Base-by-base conservation (phyloP, 2,113 vertebrate species). In the Gasterosteus nipponicus region DNA sequence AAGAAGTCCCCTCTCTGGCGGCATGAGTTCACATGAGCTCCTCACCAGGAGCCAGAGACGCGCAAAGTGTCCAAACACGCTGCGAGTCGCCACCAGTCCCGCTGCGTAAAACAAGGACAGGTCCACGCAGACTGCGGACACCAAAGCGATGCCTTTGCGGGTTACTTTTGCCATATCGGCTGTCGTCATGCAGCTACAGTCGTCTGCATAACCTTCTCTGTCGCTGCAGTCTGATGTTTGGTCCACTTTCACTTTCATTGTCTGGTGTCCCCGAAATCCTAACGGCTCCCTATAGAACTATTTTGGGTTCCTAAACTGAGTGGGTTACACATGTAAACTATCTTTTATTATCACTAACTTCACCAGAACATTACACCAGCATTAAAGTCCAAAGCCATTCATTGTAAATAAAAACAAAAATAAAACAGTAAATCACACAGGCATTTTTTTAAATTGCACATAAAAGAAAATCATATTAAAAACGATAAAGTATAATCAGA, bases 181-280 rank as follows among this genome's bases (percentile, higher is more conserved):
- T 26, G 22, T 26, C 22, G 22, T 26, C 22, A 26, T 26, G 22
- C 22, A 26, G 22, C 22, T 26, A 26, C 22, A 26, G 22, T 26
- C 22, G 22, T 26, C 22, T 26, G 22, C 22, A 26, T 26, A 12
- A 72, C 41, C 85, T 4, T 38, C 12, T 2, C 9, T 0, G 54
- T 1, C 0, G 3, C 0, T 7, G 5, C 4, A 6, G 10, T 2
- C 51, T 22, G n/a, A 22, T 11, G 16, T 41, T 68, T 26, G 0
- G 54, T 49, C 0, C 5, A 0, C 74, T 91, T 93, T 92, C 72
- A 46, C 41, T 93, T 93, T 92, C 87, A 7, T 16, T 83, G 88
- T 86, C 59, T 49, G 67, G n/a, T 35, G 90, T 91, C 69, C 86
- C 78, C 0, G 2, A 77, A 83, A 69, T 9, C 3, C 26, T 0